These are phyloP conservation scores for Aratinga solstitialis DNA, from an alignment of 2,797 vertebrate genomes.

Conservation along the genomic window DNA sequence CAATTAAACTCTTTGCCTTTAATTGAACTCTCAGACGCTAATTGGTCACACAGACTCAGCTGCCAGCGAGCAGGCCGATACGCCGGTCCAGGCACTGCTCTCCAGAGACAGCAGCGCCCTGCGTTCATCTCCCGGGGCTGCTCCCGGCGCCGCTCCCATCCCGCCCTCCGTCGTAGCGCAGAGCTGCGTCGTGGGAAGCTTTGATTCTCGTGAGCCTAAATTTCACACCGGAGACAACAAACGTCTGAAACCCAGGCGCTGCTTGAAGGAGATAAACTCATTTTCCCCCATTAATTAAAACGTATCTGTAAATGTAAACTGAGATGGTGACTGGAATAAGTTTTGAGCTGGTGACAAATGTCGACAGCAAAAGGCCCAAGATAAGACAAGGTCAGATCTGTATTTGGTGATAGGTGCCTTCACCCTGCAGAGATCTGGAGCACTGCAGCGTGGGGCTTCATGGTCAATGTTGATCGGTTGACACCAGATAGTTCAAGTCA, in stretches of 20 bases:
- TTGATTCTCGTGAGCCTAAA: conserved; percentile 82
- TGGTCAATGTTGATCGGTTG: not conserved
- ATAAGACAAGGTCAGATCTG: not conserved
- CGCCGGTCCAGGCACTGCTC: conserved; percentile 74
- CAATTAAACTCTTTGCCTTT: conserved; percentile 80
- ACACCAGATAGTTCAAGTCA: not conserved
- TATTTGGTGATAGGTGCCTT: rapidly evolving
- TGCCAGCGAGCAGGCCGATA: conserved; percentile 77
- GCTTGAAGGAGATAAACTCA: conserved; percentile 75
- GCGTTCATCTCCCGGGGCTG: not conserved
- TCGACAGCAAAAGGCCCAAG: conserved; percentile 12
- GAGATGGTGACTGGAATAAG: conserved; percentile 42
- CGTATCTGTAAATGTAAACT: conserved; percentile 53
- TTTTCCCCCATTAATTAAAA: conserved; percentile 67
- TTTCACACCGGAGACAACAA: conserved; percentile 86
- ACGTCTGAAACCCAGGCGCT: conserved; percentile 62
- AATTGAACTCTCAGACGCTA: conserved; percentile 77
- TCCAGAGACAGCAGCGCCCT: conserved; percentile 27
- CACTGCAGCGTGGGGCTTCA: not conserved
- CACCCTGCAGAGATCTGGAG: not conserved
- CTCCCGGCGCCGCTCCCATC: not conserved
- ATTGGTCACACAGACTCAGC: conserved; percentile 75
- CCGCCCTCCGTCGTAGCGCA: not conserved
- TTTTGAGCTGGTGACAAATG: conserved; percentile 35
- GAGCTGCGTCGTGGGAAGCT: conserved; percentile 75